These are phyloP conservation scores for Cosmia trapezina DNA, from an alignment of 2,888 invertebrate genomes.

Conservation along the genomic window DNA sequence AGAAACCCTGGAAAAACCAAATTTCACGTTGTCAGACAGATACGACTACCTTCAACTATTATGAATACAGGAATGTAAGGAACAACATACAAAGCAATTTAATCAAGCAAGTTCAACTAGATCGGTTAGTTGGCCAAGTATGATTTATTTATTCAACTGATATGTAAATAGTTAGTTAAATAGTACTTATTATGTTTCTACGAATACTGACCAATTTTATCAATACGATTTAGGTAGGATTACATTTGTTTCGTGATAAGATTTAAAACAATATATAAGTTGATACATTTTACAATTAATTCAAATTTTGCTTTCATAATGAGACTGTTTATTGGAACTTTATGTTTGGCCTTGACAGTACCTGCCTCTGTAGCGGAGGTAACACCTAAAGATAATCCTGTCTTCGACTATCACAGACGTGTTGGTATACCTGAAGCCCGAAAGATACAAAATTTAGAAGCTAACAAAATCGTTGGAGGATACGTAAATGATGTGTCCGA, in stretches of 20 bases:
- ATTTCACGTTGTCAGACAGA: not conserved
- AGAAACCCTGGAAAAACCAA: constrained; percentile 16
- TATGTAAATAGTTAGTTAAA: not conserved
- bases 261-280: constrained; percentile 44
- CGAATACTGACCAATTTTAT: constrained; percentile 23
- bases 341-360: constrained; percentile 35
- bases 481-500: constrained; percentile 68
- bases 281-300: constrained; percentile 18
- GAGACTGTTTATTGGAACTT: constrained; percentile 31
- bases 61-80: not conserved
- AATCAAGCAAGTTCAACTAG: not conserved
- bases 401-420: constrained; percentile 52
- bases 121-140: not conserved
- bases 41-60: not conserved
- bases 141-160: not conserved
- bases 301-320: constrained; percentile 42
- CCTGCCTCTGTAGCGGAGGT: constrained; percentile 21
- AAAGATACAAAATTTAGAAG: constrained; percentile 68
- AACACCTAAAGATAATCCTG: constrained; percentile 2
- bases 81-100: not conserved
- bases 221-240: constrained; percentile 26
- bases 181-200: not conserved
- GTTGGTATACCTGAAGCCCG: constrained; percentile 74
- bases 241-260: constrained; percentile 34
- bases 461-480: constrained; percentile 75